phyloP scores from a whole-genome alignment of 1,140 invertebrate species.

The Sitophilus oryzae region DNA sequence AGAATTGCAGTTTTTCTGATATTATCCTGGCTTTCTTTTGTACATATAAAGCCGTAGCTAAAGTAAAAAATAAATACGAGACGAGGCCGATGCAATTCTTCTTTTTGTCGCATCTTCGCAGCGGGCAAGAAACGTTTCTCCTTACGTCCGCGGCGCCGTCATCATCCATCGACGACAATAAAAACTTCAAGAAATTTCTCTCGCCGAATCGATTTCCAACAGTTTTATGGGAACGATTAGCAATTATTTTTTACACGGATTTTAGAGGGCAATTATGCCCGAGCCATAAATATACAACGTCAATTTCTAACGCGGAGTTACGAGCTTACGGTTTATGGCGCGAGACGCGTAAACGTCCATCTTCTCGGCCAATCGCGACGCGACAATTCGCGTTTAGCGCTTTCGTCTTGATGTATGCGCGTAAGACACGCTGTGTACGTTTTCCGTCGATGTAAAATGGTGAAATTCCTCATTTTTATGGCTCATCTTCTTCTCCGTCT shows the following conservation, averaged over 20 bases:
- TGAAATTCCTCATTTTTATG: neutral
- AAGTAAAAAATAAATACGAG: too few relatives aligned
- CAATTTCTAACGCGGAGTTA: constrained; percentile 4
- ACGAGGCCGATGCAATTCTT: too few relatives aligned
- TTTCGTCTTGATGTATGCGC: constrained; percentile 1
- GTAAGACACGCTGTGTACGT: neutral
- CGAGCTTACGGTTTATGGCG: neutral
- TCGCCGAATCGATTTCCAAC: constrained; percentile 3
- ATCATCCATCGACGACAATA: too few relatives aligned
- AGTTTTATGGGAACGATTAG: constrained; percentile 2
- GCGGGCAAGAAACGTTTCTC: too few relatives aligned
- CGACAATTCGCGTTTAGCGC: neutral
- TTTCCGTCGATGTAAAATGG: neutral
- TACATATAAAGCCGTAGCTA: too few relatives aligned
- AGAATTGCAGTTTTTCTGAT: too few relatives aligned
- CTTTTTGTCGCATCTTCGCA: too few relatives aligned
- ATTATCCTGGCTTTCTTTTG: too few relatives aligned
- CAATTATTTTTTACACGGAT: constrained; percentile 6
- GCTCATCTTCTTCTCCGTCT: neutral
- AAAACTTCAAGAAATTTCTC: too few relatives aligned
- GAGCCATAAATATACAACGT: constrained; percentile 4
- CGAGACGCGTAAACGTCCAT: neutral
- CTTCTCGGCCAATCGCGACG: neutral
- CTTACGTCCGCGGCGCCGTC: too few relatives aligned
- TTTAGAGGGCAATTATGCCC: constrained; percentile 5